phyloP scores from a whole-genome alignment of 1,140 invertebrate species.

The Microplitis demolitor region DNA sequence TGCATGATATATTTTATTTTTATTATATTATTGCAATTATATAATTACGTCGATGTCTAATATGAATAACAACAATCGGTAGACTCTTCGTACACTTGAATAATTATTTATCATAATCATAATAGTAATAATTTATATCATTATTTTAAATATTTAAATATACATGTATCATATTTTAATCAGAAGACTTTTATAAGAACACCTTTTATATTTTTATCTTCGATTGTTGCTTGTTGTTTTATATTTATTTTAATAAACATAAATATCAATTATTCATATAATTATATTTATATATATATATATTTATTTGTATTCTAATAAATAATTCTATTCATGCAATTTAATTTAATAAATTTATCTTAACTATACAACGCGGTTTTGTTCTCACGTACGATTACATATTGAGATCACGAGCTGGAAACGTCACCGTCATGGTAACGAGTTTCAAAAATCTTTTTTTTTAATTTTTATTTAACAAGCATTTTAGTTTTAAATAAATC shows the following conservation, averaged over 20 bases:
- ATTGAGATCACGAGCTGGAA: conserved; percentile 53
- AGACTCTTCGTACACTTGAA: not conserved
- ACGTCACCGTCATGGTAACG: conserved; percentile 30
- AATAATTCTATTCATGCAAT: conserved; percentile 38
- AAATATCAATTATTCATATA: not conserved
- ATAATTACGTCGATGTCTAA: not conserved
- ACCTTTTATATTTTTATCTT: not conserved
- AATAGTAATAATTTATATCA: too few relatives aligned
- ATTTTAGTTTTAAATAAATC: conserved; percentile 4
- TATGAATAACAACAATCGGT: not conserved
- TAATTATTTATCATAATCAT: not conserved
- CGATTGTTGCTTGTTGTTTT: not conserved
- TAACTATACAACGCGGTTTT: conserved; percentile 38
- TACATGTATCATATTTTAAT: not conserved
- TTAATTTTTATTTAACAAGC: conserved; percentile 23
- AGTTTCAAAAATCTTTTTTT: conserved; percentile 28
- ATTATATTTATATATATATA: too few relatives aligned
- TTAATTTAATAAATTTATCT: conserved; percentile 30
- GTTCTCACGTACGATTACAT: conserved; percentile 36
- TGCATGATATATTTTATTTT: too few relatives aligned
- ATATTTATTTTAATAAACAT: too few relatives aligned
- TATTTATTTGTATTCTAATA: not conserved
- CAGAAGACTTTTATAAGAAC: not conserved
- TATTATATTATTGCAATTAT: not conserved
- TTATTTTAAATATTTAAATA: too few relatives aligned